These are phyloP conservation scores for Eudyptes chrysolophus DNA, from an alignment of 2,113 vertebrate genomes.

Conservation along the genomic window DNA sequence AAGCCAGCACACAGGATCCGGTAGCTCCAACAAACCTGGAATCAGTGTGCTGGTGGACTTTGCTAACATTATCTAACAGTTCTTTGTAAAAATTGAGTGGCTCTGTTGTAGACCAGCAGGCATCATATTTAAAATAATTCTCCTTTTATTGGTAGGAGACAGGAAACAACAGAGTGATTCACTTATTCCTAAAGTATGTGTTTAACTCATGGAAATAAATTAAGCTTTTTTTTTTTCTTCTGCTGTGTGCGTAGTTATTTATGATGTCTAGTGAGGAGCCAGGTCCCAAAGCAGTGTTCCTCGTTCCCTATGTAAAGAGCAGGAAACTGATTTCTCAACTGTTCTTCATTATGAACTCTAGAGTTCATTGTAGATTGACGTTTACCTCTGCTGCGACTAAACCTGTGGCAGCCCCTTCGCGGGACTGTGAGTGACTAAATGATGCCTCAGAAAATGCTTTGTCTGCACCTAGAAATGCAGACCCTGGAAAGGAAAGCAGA, in stretches of 20 bases:
- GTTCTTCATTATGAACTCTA: not conserved
- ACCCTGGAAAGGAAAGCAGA: not conserved
- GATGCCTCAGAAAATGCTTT: not conserved
- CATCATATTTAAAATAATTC: not conserved
- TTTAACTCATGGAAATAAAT: conserved; percentile 44
- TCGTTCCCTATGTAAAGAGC: not conserved
- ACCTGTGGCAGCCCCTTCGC: not conserved
- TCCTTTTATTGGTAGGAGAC: conserved; percentile 16
- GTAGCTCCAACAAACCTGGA: not conserved
- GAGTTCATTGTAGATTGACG: not conserved
- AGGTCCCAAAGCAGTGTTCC: conserved; percentile 2
- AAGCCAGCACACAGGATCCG: not conserved
- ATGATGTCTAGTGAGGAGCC: not conserved
- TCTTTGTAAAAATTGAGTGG: not conserved
- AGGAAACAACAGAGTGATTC: conserved; percentile 36
- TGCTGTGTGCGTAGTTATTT: not conserved
- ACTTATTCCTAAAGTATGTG: conserved; percentile 22
- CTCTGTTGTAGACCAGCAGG: not conserved
- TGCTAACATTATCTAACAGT: not conserved
- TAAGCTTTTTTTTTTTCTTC: not conserved
- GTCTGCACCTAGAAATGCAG: not conserved
- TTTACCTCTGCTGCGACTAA: not conserved
- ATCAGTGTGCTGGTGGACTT: not conserved
- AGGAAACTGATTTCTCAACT: conserved; percentile 18
- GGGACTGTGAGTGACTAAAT: not conserved